Percentiles rank a stretch among this genome's conserved stretches.
These are phyloP conservation scores for Coremacera marginata DNA, from an alignment of 2,888 invertebrate species.

Conservation along the genomic window DNA sequence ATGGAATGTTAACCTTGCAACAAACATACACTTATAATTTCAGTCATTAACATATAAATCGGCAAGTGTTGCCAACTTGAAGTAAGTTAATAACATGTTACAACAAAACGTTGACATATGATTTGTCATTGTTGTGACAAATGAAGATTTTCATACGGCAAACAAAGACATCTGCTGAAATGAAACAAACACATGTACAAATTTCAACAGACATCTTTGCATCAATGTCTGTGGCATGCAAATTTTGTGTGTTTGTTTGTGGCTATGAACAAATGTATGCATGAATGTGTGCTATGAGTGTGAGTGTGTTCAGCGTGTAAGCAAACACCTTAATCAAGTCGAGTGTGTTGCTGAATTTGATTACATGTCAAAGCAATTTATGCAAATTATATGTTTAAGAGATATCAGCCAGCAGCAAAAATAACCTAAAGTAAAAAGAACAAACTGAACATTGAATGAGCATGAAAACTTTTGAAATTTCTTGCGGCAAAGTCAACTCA, in stretches of 20 bases:
- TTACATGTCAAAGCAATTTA: constrained; percentile 66
- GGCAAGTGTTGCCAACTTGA: constrained; percentile 31
- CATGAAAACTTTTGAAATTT: background rate
- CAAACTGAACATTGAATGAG: background rate
- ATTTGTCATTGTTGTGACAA: constrained; percentile 52
- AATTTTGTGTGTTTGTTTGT: background rate
- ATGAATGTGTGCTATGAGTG: constrained; percentile 32
- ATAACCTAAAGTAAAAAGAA: background rate
- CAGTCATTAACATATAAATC: constrained; percentile 45
- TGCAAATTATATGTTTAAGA: constrained; percentile 65
- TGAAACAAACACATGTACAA: background rate
- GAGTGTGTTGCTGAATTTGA: constrained; percentile 64
- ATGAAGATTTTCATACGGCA: constrained; percentile 50
- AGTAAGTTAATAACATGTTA: constrained; percentile 26
- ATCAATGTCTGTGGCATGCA: background rate
- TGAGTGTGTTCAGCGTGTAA: constrained; percentile 39
- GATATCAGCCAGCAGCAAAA: background rate
- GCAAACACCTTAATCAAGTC: constrained; percentile 63
- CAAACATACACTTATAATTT: background rate
- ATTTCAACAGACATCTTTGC: background rate
- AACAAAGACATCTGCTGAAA: constrained; percentile 9
- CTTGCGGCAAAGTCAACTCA: background rate
- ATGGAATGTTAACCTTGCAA: no score
- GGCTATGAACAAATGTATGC: background rate
- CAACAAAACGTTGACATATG: constrained; percentile 47